Conservation (phyloP, 2,888 invertebrate species). For the Rutpela maculata region DNA sequence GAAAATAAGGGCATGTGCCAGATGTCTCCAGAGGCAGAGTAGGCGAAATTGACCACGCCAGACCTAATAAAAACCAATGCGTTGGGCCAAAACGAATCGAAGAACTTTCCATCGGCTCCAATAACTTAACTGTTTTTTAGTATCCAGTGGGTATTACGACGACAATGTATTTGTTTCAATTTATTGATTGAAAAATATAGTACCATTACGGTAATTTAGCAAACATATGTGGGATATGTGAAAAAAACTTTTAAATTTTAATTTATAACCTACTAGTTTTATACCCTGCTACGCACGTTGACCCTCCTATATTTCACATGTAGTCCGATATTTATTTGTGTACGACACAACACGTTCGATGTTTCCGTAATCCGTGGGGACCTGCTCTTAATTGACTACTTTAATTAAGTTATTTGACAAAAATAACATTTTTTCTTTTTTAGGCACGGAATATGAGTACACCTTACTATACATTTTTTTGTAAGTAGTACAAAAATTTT, state of each 20-base stretch:
- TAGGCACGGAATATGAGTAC: too few species aligned
- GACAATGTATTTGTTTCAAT: constrained; percentile 28
- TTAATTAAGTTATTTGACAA: constrained; percentile 4
- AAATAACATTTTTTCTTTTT: constrained; percentile 4
- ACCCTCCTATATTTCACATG: constrained; percentile 33
- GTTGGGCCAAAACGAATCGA: constrained; percentile 41
- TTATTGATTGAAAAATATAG: constrained; percentile 19
- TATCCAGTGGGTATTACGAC: constrained; percentile 10
- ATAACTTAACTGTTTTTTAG: constrained; percentile 40
- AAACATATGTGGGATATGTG: constrained; percentile 13
- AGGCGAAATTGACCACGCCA: constrained; percentile 37
- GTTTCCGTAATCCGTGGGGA: neutral
- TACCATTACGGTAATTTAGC: neutral
- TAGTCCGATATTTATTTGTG: constrained; percentile 22
- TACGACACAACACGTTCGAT: constrained; percentile 14
- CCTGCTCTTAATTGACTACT: neutral
- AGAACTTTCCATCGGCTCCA: constrained; percentile 39
- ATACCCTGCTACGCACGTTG: neutral
- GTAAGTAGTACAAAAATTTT: too few species aligned
- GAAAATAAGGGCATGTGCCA: neutral
- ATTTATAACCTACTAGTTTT: constrained; percentile 23
- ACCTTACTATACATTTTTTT: too few species aligned
- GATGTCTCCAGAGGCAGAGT: constrained; percentile 25
- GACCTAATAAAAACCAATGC: constrained; percentile 47
- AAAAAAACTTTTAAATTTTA: constrained; percentile 25